Base-by-base conservation (phyloP, 1,140 invertebrate genomes). In the Dufourea novaeangliae region DNA sequence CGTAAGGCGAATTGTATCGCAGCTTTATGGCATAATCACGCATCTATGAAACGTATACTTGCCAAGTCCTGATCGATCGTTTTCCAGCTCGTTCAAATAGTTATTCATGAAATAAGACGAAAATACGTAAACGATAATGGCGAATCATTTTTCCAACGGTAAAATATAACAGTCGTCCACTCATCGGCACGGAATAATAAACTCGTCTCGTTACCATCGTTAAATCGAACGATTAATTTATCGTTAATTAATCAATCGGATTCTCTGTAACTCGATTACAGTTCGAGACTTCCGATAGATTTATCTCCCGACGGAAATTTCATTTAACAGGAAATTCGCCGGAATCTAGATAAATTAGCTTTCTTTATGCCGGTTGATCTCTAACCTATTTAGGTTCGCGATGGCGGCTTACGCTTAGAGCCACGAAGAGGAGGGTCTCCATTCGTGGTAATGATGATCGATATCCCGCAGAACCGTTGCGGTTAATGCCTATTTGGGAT, bases 381-480 rank as follows among this genome's bases (percentile, higher is more conserved):
- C 63, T 37, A 76, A 61, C 39, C 66, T 39, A 76, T 59, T 69
- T 69, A 76, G 22, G 32, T 17, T 22, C 32, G 12, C 20, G 22
- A 14, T 20, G 20, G 34, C 34, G 56, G 56, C 39, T 70, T 46
- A 14, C 32, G 56, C 46, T 71, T 29, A 52, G n/a, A n/a, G 7
- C 54, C 4, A 63, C 10, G n/a, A 37, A 34, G 67, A 62, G 44
- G 37, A 41, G 56, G 37, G 25, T 39, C 57, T 25, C 50, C 20
- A 27, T 50, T 41, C 34, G 56, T 27, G 27, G 68, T 77, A 77
- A 77, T 71, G 67, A 71, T 63, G 75, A 77, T 77, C 75, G 75
- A 77, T 77, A 77, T 63, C 41, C 59, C 57, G 44, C 37, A 44
- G 57, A 77, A 63, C 22, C 20, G 57, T 70, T 63, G 37, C 57